Percentiles rank a stretch among this genome's conserved stretches.
Evolutionary conservation across 2,888 invertebrate genomes (phyloP).

Genomic region (Brachypalpus laphriformis): DNA sequence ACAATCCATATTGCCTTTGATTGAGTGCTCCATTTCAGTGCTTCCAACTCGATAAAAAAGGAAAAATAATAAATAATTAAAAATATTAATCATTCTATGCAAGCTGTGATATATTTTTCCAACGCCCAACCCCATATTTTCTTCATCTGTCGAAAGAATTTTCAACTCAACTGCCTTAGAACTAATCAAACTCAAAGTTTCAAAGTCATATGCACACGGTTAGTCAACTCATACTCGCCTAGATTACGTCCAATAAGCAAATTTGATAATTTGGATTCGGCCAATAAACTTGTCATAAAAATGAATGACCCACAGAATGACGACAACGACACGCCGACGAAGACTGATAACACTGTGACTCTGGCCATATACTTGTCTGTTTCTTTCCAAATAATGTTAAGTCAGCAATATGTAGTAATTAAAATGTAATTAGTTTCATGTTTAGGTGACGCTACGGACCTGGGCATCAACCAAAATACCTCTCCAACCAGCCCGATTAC

Average conservation of each 20-base stretch:
- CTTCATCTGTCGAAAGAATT: not conserved
- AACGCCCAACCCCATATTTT: not conserved
- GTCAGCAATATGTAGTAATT: constrained; percentile 11
- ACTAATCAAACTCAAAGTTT: not conserved
- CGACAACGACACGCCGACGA: not conserved
- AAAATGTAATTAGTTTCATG: not conserved
- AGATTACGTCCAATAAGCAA: not conserved
- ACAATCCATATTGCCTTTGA: too few species aligned
- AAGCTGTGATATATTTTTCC: too few species aligned
- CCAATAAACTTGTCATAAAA: constrained; percentile 19
- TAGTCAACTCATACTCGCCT: not conserved
- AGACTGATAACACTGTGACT: not conserved
- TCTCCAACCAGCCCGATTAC: too few species aligned
- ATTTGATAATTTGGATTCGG: constrained; percentile 13
- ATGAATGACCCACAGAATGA: not conserved
- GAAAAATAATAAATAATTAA: too few species aligned
- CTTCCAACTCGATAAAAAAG: too few species aligned
- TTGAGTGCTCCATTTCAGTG: too few species aligned
- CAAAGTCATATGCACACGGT: not conserved
- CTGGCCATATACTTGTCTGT: not conserved
- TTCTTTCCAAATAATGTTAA: not conserved
- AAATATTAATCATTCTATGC: too few species aligned
- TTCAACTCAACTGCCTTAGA: not conserved
- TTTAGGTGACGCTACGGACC: too few species aligned
- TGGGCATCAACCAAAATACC: too few species aligned